Base-by-base conservation (phyloP, 2,797 vertebrate species). In the Dryobates pubescens region DNA sequence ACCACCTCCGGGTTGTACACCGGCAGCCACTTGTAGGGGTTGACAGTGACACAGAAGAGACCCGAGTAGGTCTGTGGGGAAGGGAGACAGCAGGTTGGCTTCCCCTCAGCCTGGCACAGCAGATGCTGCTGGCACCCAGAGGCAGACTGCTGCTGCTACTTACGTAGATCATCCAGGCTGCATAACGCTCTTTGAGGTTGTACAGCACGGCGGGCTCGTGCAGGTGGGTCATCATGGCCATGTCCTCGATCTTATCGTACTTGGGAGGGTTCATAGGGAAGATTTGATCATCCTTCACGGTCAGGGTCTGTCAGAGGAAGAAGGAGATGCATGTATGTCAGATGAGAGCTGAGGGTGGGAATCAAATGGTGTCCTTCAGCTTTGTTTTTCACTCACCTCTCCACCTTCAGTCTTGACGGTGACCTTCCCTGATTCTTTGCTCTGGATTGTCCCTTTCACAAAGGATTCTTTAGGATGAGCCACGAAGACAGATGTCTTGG, bases 401-500 rank as follows among this genome's bases (percentile, higher is more conserved):
- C 98, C 97, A 14, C 8, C 96, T 79, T 98, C 96, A 13, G 98
- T 97, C 92, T 99, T 98, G 69, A 99, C 98, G 0, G 98, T 98
- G 91, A 98, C 98, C 97, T 99, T 99, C 23, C 98, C 98, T 1
- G 95, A 90, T 13, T 99, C 98, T 49, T 53, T 98, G 92, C 98
- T 98, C 51, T 97, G 92, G 24, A 99, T 65, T 57, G 96, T 96
- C 5, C 98, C 98, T 97, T 99, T 99, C 45, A 98, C 96, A 91
- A 99, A 99, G 93, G 99, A 98, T 56, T 98, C 96, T 49, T 96
- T 96, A 9, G 98, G 97, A 76, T 99, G 98, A 3, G 53, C 57
- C 90, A 99, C 98, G 72, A 97, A 99, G 89, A 96, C 98, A 0
- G 98, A 98, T 3, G 97, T 89, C 96, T 99, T 99, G 77, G 98